phyloP scores from a whole-genome alignment of 2,113 vertebrate genomes.

The Brienomyrus longianalis region DNA sequence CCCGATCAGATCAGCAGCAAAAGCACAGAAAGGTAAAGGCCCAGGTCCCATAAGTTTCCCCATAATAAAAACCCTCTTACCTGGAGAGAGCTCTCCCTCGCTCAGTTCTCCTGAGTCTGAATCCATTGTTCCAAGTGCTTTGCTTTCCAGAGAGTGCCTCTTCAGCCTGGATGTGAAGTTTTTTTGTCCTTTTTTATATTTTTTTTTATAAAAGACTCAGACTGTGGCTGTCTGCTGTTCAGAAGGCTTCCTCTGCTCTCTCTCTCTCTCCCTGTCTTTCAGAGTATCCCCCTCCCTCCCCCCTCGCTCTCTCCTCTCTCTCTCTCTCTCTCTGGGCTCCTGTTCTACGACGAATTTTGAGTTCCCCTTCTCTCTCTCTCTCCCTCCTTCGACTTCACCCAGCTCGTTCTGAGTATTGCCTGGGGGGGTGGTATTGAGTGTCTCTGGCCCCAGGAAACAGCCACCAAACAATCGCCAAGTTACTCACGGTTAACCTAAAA shows the following conservation, averaged over 20 bases:
- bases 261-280: neutral
- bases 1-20: neutral
- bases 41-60: neutral
- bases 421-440: neutral
- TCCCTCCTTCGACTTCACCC: neutral
- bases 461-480: neutral
- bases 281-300: neutral
- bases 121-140: constrained; percentile 72
- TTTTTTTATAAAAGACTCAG: constrained; percentile 46
- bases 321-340: neutral
- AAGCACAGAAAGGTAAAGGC: neutral
- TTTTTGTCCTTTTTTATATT: neutral
- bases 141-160: constrained; percentile 28
- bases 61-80: constrained; percentile 52
- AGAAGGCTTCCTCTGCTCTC: constrained; percentile 38
- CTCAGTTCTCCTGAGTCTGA: constrained; percentile 94
- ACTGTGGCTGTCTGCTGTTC: constrained; percentile 38
- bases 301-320: neutral
- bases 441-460: neutral
- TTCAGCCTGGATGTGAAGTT: constrained; percentile 33
- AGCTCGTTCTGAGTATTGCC: constrained; percentile 32
- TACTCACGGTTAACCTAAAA: neutral
- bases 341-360: neutral
- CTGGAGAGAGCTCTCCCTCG: constrained; percentile 84
- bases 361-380: neutral